Evolutionary conservation across 1,140 invertebrate genomes (phyloP).

Genomic region (Calliphora vicina): DNA sequence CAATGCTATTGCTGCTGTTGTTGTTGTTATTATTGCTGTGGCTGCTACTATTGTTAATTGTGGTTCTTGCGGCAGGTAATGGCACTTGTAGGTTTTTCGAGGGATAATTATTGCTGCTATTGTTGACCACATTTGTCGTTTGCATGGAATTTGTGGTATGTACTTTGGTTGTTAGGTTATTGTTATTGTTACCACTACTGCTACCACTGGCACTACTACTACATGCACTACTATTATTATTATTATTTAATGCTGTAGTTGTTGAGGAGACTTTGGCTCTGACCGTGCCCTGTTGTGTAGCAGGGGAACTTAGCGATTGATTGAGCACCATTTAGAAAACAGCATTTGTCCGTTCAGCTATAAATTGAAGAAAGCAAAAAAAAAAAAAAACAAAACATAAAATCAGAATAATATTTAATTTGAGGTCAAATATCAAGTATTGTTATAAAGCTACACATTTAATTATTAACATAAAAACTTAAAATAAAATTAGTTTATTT

Average conservation of each 20-base stretch:
- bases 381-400: background rate
- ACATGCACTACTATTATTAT: background rate
- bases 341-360: background rate
- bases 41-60: background rate
- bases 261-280: background rate
- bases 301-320: conserved; percentile 16
- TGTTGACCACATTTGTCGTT: conserved; percentile 24
- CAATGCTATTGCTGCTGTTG: conserved; percentile 17
- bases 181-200: background rate
- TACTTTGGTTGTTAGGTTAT: conserved; percentile 8
- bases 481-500: background rate
- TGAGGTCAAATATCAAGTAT: background rate
- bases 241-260: background rate
- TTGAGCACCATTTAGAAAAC: conserved; percentile 14
- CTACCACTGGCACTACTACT: background rate
- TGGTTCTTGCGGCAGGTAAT: conserved; percentile 38
- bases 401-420: background rate
- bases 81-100: conserved; percentile 37
- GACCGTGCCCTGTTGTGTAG: conserved; percentile 6
- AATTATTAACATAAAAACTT: background rate
- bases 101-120: conserved; percentile 23
- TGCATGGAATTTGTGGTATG: conserved; percentile 30
- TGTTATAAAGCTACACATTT: background rate
- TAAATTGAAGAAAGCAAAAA: background rate
- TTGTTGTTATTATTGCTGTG: background rate